Conservation (phyloP, 2,113 vertebrate genomes). For the Malurus melanocephalus region DNA sequence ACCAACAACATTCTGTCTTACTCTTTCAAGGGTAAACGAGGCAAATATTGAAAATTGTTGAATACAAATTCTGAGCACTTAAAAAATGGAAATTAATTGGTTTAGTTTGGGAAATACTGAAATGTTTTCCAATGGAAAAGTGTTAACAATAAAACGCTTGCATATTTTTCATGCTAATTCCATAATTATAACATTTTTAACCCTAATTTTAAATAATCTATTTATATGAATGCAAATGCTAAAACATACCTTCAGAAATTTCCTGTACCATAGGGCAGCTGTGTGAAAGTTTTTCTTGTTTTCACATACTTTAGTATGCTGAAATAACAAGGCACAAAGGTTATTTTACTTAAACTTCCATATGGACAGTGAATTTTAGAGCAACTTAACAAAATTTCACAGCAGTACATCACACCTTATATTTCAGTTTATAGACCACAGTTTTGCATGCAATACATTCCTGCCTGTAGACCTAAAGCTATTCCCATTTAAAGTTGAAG, state of each 20-base stretch:
- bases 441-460: neutral
- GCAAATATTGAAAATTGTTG: neutral
- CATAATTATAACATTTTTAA: neutral
- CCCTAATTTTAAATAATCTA: neutral
- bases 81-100: neutral
- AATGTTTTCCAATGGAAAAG: neutral
- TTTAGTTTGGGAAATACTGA: neutral
- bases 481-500: neutral
- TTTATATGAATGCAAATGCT: neutral
- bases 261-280: accelerated
- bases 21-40: neutral
- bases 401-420: neutral
- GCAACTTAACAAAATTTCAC: neutral
- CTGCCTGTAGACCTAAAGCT: neutral
- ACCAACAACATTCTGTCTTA: neutral
- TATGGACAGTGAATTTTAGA: neutral
- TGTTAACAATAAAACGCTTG: neutral
- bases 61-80: neutral
- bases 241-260: neutral
- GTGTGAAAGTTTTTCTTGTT: neutral
- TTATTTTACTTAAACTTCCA: neutral
- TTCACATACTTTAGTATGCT: neutral
- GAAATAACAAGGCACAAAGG: neutral
- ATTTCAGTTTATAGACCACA: neutral
- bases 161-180: neutral